Evolutionary conservation across 2,888 invertebrate genomes (phyloP).

Genomic region (Chrysolina oricalcia): DNA sequence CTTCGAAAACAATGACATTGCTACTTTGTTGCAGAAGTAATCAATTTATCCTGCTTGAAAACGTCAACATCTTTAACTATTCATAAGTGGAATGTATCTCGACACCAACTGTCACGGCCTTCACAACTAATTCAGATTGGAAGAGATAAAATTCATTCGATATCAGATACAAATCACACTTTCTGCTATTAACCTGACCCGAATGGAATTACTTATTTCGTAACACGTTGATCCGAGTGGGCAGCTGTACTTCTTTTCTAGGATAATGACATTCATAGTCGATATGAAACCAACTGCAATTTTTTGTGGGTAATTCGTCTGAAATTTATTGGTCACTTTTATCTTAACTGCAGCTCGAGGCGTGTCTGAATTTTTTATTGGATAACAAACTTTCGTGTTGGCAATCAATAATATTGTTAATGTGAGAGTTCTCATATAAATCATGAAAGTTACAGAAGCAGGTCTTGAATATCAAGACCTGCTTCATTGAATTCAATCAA

Average conservation of each 20-base stretch:
- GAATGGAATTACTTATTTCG: slow-evolving; percentile 12
- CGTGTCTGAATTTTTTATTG: not conserved
- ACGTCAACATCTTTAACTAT: not conserved
- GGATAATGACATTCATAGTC: slow-evolving; percentile 18
- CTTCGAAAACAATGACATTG: too few relatives aligned
- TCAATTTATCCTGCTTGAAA: not conserved
- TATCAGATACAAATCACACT: slow-evolving; percentile 19
- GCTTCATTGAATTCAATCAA: too few relatives aligned
- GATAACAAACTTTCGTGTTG: slow-evolving; percentile 2
- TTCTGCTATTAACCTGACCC: slow-evolving; percentile 24
- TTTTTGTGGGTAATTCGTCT: slow-evolving; percentile 4
- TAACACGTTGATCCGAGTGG: slow-evolving; percentile 10
- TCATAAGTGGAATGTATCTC: not conserved
- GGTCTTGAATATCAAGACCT: too few relatives aligned
- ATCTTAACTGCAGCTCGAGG: slow-evolving; percentile 6
- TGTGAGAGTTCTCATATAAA: not conserved
- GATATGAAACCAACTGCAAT: slow-evolving; percentile 6
- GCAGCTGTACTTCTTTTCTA: slow-evolving; percentile 12
- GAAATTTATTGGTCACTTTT: slow-evolving; percentile 5
- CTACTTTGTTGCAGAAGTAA: not conserved
- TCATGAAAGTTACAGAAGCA: not conserved
- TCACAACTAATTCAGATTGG: slow-evolving; percentile 16
- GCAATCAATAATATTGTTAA: not conserved
- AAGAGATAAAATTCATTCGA: slow-evolving; percentile 19
- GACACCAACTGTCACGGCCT: slow-evolving; percentile 17